Conservation (phyloP, 2,113 vertebrate genomes). For the Raja brachyura region DNA sequence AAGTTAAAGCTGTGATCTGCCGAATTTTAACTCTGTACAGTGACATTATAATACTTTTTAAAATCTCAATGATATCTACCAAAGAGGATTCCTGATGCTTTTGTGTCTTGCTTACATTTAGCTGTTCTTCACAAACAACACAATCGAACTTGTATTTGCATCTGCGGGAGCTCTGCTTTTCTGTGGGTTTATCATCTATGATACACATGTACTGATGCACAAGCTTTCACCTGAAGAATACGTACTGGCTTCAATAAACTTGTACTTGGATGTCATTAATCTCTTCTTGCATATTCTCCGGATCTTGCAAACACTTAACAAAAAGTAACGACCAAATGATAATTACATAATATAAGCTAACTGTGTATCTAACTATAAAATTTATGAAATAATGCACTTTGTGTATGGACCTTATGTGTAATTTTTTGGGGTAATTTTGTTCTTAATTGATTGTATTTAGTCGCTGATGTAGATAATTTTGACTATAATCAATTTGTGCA, state of each 20-base stretch:
- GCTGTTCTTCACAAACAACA: slow-evolving; percentile 80
- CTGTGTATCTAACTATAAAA: neutral
- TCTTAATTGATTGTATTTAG: slow-evolving; percentile 5
- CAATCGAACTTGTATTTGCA: slow-evolving; percentile 67
- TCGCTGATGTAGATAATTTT: neutral
- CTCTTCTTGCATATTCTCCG: slow-evolving; percentile 82
- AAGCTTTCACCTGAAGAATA: slow-evolving; percentile 91
- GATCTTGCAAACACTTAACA: slow-evolving; percentile 78
- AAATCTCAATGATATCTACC: neutral
- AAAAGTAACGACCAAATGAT: slow-evolving; percentile 61
- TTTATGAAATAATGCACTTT: slow-evolving; percentile 1
- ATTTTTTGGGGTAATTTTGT: neutral
- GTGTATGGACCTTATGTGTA: neutral
- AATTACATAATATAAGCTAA: neutral
- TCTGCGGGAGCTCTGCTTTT: slow-evolving; percentile 78
- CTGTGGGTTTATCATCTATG: slow-evolving; percentile 94
- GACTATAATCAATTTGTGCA: neutral
- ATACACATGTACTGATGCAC: slow-evolving; percentile 86
- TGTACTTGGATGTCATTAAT: slow-evolving; percentile 91
- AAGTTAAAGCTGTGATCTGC: neutral
- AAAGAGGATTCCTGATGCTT: neutral
- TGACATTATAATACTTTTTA: neutral
- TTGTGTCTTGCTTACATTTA: slow-evolving; percentile 48
- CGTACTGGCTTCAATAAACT: slow-evolving; percentile 81
- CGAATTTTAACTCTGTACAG: neutral